phyloP scores from a whole-genome alignment of 2,888 invertebrate genomes.

The Thyatira batis region DNA sequence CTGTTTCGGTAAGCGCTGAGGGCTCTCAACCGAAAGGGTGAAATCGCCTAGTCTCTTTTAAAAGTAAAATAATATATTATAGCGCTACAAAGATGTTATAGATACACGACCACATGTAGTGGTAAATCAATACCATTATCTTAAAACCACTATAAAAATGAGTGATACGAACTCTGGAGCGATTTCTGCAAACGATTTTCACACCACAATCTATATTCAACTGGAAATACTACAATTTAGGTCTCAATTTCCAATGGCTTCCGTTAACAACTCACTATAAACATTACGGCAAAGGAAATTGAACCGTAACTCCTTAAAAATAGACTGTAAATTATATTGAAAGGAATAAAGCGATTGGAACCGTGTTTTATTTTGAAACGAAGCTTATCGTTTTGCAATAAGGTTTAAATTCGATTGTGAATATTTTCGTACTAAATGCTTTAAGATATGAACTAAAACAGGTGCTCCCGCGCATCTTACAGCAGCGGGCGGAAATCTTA shows the following conservation, averaged over 20 bases:
- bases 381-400: background rate
- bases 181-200: slow-evolving; percentile 52
- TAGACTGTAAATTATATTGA: slow-evolving; percentile 8
- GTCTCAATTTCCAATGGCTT: slow-evolving; percentile 24
- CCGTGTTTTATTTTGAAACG: slow-evolving; percentile 10
- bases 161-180: slow-evolving; percentile 59
- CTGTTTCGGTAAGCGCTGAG: too few relatives aligned
- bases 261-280: slow-evolving; percentile 11
- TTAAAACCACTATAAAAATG: slow-evolving; percentile 78
- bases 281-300: slow-evolving; percentile 36
- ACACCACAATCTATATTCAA: slow-evolving; percentile 19
- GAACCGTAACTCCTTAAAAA: slow-evolving; percentile 32
- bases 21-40: too few relatives aligned
- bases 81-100: slow-evolving; percentile 46
- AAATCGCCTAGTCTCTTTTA: too few relatives aligned
- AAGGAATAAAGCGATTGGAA: background rate
- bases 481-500: slow-evolving; percentile 78
- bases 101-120: slow-evolving; percentile 60
- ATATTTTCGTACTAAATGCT: slow-evolving; percentile 20
- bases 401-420: slow-evolving; percentile 26
- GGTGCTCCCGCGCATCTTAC: slow-evolving; percentile 72
- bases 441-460: slow-evolving; percentile 32
- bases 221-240: slow-evolving; percentile 15
- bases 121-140: slow-evolving; percentile 81
- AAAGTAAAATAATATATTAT: too few relatives aligned